phyloP scores from a whole-genome alignment of 1,140 invertebrate genomes.

The Eciton burchellii region DNA sequence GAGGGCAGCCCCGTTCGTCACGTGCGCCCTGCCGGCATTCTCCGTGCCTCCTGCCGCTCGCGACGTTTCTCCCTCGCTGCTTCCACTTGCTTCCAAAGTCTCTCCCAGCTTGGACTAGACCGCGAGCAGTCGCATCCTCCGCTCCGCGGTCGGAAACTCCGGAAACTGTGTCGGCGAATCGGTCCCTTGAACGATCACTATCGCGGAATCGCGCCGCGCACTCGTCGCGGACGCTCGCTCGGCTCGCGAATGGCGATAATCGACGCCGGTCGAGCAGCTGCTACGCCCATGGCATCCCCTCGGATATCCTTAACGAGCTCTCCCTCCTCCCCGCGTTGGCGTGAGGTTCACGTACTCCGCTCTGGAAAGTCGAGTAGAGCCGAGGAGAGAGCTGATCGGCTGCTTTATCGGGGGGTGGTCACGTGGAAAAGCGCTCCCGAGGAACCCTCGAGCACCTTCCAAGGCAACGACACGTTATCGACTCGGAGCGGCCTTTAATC shows the following conservation, averaged over 20 bases:
- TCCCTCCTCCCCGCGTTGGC: not conserved
- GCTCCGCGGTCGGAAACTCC: constrained; percentile 12
- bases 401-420: constrained; percentile 23
- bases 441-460: not conserved
- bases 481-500: constrained; percentile 53
- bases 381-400: not conserved
- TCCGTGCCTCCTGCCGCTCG: constrained; percentile 34
- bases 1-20: constrained; percentile 73
- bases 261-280: not conserved
- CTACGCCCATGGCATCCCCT: not conserved
- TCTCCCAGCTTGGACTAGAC: not conserved
- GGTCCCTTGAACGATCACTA: too few species aligned
- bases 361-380: constrained; percentile 33
- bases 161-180: not conserved
- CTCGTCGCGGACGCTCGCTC: not conserved
- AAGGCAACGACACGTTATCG: constrained; percentile 40
- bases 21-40: constrained; percentile 68
- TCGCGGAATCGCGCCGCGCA: not conserved
- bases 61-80: constrained; percentile 20
- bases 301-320: constrained; percentile 10
- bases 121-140: constrained; percentile 30
- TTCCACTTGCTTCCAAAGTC: constrained; percentile 19
- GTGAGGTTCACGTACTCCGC: constrained; percentile 7
- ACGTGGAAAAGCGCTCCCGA: constrained; percentile 37
- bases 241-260: not conserved